Evolutionary conservation across 2,113 vertebrate species (phyloP).

Genomic region (Phainopepla nitens): DNA sequence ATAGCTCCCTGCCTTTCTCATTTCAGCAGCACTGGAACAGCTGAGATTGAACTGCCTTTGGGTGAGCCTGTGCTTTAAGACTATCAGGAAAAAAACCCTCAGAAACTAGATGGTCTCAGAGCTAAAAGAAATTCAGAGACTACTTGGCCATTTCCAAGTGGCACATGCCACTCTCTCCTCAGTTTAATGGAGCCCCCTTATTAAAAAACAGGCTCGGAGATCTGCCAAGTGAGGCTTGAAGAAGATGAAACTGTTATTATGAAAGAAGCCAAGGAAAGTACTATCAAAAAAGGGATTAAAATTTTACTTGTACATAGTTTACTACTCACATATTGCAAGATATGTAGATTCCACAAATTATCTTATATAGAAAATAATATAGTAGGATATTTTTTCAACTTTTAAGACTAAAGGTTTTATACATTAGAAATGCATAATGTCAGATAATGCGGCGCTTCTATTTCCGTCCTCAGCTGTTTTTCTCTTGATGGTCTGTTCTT

Average conservation of each 20-base stretch:
- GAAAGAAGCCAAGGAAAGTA: neutral
- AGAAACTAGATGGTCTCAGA: neutral
- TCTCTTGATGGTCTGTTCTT: neutral
- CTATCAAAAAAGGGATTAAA: neutral
- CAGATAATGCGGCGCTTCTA: neutral
- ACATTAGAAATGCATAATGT: neutral
- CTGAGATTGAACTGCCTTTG: neutral
- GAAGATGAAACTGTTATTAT: neutral
- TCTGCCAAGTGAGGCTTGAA: neutral
- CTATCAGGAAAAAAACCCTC: neutral
- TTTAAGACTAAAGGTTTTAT: neutral
- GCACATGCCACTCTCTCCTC: neutral
- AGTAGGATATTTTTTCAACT: neutral
- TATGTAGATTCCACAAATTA: neutral
- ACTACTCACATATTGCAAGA: neutral
- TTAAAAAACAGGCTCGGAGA: slow-evolving; percentile 1
- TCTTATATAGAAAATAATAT: neutral
- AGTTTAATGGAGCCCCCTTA: neutral
- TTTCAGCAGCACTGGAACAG: neutral
- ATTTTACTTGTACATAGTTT: neutral
- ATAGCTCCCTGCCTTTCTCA: neutral
- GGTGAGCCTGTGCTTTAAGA: neutral
- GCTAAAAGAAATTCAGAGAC: neutral
- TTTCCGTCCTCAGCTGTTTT: neutral
- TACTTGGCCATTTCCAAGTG: neutral